Evolutionary conservation across 2,888 invertebrate genomes (phyloP).

Genomic region (Amorpha juglandis): DNA sequence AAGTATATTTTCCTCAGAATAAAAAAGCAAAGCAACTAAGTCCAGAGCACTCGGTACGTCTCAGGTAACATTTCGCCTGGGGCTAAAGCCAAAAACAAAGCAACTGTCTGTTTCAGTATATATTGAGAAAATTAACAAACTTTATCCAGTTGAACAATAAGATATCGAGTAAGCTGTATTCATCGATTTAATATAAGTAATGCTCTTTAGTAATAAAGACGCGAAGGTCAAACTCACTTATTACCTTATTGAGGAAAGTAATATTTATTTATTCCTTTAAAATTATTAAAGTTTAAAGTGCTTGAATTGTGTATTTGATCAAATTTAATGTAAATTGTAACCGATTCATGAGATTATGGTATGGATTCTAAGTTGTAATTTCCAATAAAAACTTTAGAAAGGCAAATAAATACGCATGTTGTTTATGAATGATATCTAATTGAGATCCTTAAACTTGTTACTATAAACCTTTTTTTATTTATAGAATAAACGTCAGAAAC

Average conservation of each 20-base stretch:
- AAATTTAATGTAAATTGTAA: no score
- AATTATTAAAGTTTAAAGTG: no score
- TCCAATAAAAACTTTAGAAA: no score
- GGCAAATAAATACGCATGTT: no score
- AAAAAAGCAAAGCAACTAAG: slow-evolving; percentile 10
- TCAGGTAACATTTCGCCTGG: background rate
- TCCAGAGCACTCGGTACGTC: slow-evolving; percentile 5
- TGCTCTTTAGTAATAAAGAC: no score
- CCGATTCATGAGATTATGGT: no score
- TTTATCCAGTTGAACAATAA: background rate
- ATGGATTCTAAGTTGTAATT: no score
- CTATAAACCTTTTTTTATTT: background rate
- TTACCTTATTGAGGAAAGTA: no score
- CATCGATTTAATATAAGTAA: background rate
- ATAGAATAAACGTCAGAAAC: background rate
- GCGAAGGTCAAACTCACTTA: no score
- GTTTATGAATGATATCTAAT: background rate
- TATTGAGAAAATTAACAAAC: background rate
- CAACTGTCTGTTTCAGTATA: background rate
- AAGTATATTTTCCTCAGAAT: slow-evolving; percentile 1
- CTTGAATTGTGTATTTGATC: no score
- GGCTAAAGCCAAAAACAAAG: background rate
- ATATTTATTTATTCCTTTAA: no score
- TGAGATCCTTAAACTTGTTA: background rate
- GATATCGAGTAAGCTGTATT: background rate